Evolutionary conservation across 2,888 invertebrate genomes (phyloP).

Genomic region (Tupiocoris notatus): DNA sequence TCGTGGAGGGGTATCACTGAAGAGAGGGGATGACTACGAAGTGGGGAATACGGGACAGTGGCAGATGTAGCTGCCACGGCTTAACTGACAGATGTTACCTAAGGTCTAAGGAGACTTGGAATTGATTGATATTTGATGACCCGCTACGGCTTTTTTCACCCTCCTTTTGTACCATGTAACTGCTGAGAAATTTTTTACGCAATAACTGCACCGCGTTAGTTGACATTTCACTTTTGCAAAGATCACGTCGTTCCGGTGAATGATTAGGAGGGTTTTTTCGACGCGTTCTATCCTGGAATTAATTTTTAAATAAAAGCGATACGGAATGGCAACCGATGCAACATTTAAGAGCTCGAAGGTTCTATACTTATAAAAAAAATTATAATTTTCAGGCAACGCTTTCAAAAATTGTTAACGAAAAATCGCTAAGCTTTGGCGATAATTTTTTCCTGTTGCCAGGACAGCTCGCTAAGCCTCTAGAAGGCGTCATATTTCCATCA

Average conservation of each 20-base stretch:
- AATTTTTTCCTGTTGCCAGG: too few species aligned
- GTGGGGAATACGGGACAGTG: slow-evolving; percentile 2
- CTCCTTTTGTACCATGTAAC: not conserved
- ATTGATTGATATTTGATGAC: slow-evolving; percentile 35
- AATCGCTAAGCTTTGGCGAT: too few species aligned
- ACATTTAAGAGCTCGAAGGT: too few species aligned
- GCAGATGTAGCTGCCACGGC: slow-evolving; percentile 1
- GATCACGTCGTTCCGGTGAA: not conserved
- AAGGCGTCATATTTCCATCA: too few species aligned
- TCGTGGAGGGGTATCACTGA: not conserved
- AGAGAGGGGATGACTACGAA: not conserved
- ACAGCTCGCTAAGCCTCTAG: too few species aligned
- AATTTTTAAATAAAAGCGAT: too few species aligned
- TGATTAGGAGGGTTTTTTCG: not conserved
- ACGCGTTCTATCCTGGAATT: too few species aligned
- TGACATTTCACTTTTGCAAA: not conserved
- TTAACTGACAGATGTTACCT: slow-evolving; percentile 18
- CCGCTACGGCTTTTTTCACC: not conserved
- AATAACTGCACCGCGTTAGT: not conserved
- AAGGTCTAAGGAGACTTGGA: slow-evolving; percentile 1
- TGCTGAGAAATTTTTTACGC: not conserved
- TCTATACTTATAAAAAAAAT: too few species aligned
- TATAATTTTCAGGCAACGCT: too few species aligned
- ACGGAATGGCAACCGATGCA: too few species aligned
- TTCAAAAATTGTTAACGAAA: too few species aligned